These are phyloP conservation scores for Spatulosminthurus flaviceps DNA, from an alignment of 2,888 invertebrate genomes.

Conservation along the genomic window DNA sequence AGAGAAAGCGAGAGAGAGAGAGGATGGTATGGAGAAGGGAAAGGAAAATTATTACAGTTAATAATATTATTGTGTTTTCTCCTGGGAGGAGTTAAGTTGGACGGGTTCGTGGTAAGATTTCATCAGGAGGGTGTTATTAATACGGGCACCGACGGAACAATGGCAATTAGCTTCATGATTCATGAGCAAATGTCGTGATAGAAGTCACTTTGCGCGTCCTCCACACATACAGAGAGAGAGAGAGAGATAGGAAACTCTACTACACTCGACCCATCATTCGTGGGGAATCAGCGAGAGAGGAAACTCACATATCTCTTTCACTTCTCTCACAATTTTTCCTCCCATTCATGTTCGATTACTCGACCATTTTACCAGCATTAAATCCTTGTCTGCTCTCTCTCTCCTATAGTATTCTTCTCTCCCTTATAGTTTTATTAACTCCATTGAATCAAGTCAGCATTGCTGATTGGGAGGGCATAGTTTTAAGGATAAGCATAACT, in stretches of 20 bases:
- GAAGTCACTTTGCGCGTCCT: conserved; percentile 39
- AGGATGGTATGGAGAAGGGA: background rate
- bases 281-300: background rate
- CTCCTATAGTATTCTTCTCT: too few relatives aligned
- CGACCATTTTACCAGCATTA: background rate
- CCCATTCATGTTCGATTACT: conserved; percentile 7
- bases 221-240: too few relatives aligned
- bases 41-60: conserved; percentile 42
- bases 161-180: conserved; percentile 62
- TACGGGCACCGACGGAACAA: conserved; percentile 57
- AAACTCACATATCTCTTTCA: conserved; percentile 18
- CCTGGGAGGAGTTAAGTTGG: conserved; percentile 25
- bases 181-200: conserved; percentile 55
- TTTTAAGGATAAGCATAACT: background rate
- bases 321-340: conserved; percentile 11
- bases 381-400: background rate
- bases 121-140: conserved; percentile 58
- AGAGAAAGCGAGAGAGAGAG: background rate
- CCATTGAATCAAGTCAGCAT: conserved; percentile 24
- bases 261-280: background rate
- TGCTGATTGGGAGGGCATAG: background rate
- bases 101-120: conserved; percentile 48
- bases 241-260: conserved; percentile 21
- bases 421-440: background rate
- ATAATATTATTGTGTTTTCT: conserved; percentile 43